phyloP scores from a whole-genome alignment of 1,140 invertebrate genomes.

The Lucilia sericata region DNA sequence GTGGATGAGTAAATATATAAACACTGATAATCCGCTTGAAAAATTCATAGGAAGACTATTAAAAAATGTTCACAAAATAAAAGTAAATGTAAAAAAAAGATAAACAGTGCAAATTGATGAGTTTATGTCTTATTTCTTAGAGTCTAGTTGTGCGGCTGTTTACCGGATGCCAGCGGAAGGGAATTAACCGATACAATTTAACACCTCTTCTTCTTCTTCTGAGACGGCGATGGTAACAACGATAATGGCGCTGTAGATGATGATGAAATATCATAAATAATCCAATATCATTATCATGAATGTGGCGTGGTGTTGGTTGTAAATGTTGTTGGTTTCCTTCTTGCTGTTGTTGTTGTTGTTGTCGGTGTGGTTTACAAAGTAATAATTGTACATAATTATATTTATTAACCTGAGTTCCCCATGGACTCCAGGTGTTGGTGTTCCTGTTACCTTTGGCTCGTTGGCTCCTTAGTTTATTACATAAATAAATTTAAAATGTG shows the following conservation, averaged over 20 bases:
- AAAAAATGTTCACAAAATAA: not conserved
- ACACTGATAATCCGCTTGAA: not conserved
- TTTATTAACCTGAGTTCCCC: slow-evolving; percentile 18
- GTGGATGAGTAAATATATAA: no score
- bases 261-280: slow-evolving; percentile 3
- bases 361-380: slow-evolving; percentile 14
- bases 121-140: not conserved
- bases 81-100: not conserved
- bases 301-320: not conserved
- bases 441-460: not conserved
- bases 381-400: slow-evolving; percentile 38
- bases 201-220: not conserved
- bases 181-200: slow-evolving; percentile 7
- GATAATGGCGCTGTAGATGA: not conserved
- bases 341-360: not conserved
- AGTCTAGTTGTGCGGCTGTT: not conserved
- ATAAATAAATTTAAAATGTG: not conserved
- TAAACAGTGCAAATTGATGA: slow-evolving; percentile 17
- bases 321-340: not conserved
- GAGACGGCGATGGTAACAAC: not conserved
- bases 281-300: not conserved
- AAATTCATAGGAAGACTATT: not conserved
- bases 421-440: no score
- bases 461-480: slow-evolving; percentile 21
- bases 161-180: not conserved